These are phyloP conservation scores for Glomeris maerens DNA, from an alignment of 1,140 invertebrate species.

Conservation along the genomic window DNA sequence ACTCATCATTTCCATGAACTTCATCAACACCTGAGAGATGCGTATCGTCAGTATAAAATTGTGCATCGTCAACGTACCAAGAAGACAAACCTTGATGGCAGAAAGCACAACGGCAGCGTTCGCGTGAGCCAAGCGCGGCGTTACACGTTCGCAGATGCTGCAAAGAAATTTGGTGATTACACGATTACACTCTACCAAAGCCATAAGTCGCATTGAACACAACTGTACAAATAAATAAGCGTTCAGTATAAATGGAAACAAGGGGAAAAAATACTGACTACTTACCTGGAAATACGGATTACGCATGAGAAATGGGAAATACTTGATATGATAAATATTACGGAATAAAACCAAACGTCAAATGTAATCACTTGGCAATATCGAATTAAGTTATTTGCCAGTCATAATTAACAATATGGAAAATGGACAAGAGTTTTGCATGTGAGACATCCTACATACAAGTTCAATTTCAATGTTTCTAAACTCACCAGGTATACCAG, in stretches of 20 bases:
- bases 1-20: slow-evolving; percentile 93
- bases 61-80: background rate
- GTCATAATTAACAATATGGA: slow-evolving; percentile 6
- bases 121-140: slow-evolving; percentile 92
- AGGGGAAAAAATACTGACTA: no score
- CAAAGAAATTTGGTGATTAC: slow-evolving; percentile 19
- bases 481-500: no score
- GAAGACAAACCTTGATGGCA: slow-evolving; percentile 69
- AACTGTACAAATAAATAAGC: background rate
- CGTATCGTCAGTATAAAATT: background rate
- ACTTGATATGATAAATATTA: no score
- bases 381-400: background rate
- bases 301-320: no score
- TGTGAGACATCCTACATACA: no score
- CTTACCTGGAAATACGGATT: no score
- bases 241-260: background rate
- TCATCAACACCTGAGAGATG: slow-evolving; percentile 53
- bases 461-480: no score
- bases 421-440: no score
- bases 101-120: slow-evolving; percentile 99
- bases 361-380: no score
- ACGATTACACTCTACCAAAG: no score
- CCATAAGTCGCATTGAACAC: no score
- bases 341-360: no score
- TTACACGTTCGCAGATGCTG: slow-evolving; percentile 94